Base-by-base conservation (phyloP, 2,888 invertebrate species). In the Orthosia cruda region DNA sequence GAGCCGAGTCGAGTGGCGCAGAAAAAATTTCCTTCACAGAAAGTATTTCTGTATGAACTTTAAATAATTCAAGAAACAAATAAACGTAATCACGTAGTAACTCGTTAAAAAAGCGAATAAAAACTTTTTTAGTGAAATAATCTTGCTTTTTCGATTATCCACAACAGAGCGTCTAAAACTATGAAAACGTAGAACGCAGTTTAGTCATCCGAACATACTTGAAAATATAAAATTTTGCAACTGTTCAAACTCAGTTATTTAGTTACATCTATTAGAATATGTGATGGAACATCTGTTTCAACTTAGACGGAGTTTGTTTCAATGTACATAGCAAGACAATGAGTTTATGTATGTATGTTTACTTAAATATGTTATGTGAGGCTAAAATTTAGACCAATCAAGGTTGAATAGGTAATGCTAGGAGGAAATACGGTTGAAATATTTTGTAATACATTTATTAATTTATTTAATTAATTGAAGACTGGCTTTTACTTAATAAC, bases 191-290 rank as follows among this genome's bases (percentile, higher is more conserved):
- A 77, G 15, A 61, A 76, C 74, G 71, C 40, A 75, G 57, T 77
- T 75, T 74, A 64, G 47, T 61, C 49, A 55, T n/a, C 67, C 62
- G 49, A 61, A 77, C 73, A 66, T n/a, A 32, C 32, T 32, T 66
- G 63, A 76, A 40, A 40, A 58, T 57, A 40, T 58, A 54, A 58
- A 49, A 65, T 12, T 23, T 16, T 13, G 18, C 83, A 83, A 11
- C 81, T 83, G 83, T 65, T 57, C 73, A 87, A 77, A 89, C 26
- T 32, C 12, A 71, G 72, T 81, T 84, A 86, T 84, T 80, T 74
- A 79, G 78, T 85, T 79, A 74, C 50, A 68, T 65, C 89, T 89
- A 88, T 86, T 90, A 90, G 90, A 90, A 87, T 82, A 67, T 68
- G 57, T 62, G 61, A 77, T 50, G 67, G 64, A 76, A 62, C 89